These are phyloP conservation scores for Drosophila meridionalis DNA, from an alignment of 2,888 invertebrate species.

Conservation along the genomic window DNA sequence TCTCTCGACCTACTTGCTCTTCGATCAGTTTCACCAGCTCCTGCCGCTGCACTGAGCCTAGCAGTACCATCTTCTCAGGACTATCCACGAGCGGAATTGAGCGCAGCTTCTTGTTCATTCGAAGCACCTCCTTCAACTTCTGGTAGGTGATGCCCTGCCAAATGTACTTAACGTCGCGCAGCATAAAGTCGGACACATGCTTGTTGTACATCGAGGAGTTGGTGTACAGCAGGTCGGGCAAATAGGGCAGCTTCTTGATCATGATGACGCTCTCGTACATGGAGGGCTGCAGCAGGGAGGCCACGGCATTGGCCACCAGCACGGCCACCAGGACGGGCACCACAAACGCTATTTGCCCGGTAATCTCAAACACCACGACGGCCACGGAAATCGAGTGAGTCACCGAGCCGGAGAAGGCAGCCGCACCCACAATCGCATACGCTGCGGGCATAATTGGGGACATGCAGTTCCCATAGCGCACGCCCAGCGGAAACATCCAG, in stretches of 20 bases:
- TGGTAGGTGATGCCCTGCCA: slow-evolving; percentile 96
- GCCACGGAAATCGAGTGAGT: slow-evolving; percentile 99
- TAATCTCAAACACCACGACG: slow-evolving; percentile 99
- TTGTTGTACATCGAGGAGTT: slow-evolving; percentile 96
- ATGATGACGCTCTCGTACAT: slow-evolving; percentile 99
- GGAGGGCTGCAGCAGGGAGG: slow-evolving; percentile 96
- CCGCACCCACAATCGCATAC: slow-evolving; percentile 98
- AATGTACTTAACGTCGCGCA: slow-evolving; percentile 93
- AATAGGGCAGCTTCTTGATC: slow-evolving; percentile 97
- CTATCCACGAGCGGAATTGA: slow-evolving; percentile 98
- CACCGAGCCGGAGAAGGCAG: slow-evolving; percentile 97
- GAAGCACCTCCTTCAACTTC: slow-evolving; percentile 93
- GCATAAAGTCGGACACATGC: slow-evolving; percentile 98
- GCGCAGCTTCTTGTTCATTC: slow-evolving; percentile 88
- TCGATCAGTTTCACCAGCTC: slow-evolving; percentile 95
- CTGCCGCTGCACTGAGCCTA: slow-evolving; percentile 96
- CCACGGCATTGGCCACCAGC: slow-evolving; percentile 96
- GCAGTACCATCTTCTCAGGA: slow-evolving; percentile 94
- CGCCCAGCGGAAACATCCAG: slow-evolving; percentile 95
- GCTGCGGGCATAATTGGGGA: slow-evolving; percentile 96
- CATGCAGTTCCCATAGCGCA: slow-evolving; percentile 93
- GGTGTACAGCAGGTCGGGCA: slow-evolving; percentile 96
- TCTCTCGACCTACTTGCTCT: slow-evolving; percentile 93
- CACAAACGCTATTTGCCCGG: slow-evolving; percentile 98
- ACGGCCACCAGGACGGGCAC: slow-evolving; percentile 99